These are phyloP conservation scores for Gambusia affinis DNA, from an alignment of 2,113 vertebrate genomes.

Conservation along the genomic window DNA sequence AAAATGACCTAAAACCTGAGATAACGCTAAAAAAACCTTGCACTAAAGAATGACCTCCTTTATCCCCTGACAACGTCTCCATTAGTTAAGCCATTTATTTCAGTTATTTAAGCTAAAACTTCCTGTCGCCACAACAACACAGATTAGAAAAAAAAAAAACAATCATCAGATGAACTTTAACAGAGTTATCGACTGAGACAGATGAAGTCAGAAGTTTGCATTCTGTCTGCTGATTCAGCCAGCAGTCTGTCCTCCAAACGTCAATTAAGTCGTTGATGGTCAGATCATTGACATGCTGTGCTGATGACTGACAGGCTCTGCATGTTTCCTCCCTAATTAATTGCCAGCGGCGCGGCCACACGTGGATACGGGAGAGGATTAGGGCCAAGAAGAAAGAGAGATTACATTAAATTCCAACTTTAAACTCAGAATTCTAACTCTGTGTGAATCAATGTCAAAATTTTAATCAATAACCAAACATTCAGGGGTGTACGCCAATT, in stretches of 20 bases:
- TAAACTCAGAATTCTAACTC: too few relatives aligned
- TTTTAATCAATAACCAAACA: too few relatives aligned
- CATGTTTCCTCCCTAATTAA: not conserved
- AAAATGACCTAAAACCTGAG: too few relatives aligned
- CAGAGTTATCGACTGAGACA: constrained; percentile 34
- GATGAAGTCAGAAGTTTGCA: constrained; percentile 27
- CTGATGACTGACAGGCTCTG: constrained; percentile 53
- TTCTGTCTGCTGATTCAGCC: constrained; percentile 33
- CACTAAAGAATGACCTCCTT: too few relatives aligned
- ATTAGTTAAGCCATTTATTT: not conserved
- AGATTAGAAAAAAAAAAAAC: not conserved
- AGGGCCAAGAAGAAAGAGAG: too few relatives aligned
- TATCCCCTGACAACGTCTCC: too few relatives aligned
- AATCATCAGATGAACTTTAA: not conserved
- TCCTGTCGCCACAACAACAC: not conserved
- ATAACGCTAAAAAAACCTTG: too few relatives aligned
- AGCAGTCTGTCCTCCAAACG: constrained; percentile 40
- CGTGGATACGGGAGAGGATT: too few relatives aligned
- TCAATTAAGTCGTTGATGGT: constrained; percentile 55
- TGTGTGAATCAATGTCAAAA: too few relatives aligned
- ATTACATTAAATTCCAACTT: too few relatives aligned
- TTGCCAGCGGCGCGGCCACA: too few relatives aligned
- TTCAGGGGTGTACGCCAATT: too few relatives aligned
- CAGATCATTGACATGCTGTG: constrained; percentile 51
- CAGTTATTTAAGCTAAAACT: not conserved